A percentile compares a stretch with the other conserved stretches of the same genome.
These are phyloP conservation scores for Drosophila pruinosa DNA, from an alignment of 1,140 invertebrate species.

Conservation along the genomic window DNA sequence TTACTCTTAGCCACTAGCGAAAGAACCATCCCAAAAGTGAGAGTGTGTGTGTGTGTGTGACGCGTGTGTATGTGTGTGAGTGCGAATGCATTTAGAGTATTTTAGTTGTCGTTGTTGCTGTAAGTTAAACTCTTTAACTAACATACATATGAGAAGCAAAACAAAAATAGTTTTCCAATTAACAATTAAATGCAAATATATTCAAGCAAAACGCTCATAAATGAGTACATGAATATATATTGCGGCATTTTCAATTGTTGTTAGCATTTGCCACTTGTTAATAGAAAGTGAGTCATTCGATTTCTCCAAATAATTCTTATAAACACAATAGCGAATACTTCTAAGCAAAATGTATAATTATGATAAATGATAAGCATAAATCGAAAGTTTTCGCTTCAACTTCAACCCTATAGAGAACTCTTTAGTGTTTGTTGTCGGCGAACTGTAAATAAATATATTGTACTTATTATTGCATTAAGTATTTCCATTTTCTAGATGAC, in stretches of 20 bases:
- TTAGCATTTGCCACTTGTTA: slow-evolving; percentile 51
- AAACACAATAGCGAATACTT: slow-evolving; percentile 1
- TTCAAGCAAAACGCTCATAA: background rate
- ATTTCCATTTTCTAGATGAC: background rate
- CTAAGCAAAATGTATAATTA: slow-evolving; percentile 19
- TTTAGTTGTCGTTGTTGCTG: slow-evolving; percentile 33
- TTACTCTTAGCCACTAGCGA: slow-evolving; percentile 62
- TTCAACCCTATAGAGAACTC: slow-evolving; percentile 29
- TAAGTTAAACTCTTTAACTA: slow-evolving; percentile 33
- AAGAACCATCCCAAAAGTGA: slow-evolving; percentile 8
- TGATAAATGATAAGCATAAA: background rate
- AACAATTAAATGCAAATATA: slow-evolving; percentile 1
- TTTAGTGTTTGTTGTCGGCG: slow-evolving; percentile 46
- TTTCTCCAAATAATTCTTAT: slow-evolving; percentile 11
- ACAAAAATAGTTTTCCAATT: slow-evolving; percentile 44
- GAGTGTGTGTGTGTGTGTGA: background rate
- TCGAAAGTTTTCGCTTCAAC: slow-evolving; percentile 36
- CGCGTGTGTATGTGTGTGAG: slow-evolving; percentile 1
- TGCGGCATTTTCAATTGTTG: slow-evolving; percentile 39
- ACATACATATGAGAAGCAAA: slow-evolving; percentile 39
- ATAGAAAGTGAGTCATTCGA: slow-evolving; percentile 31
- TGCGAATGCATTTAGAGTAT: slow-evolving; percentile 1
- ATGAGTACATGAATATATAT: background rate
- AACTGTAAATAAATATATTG: slow-evolving; percentile 60
- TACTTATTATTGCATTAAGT: slow-evolving; percentile 9